phyloP scores from a whole-genome alignment of 2,797 vertebrate genomes.

The Pseudochirops corinnae region DNA sequence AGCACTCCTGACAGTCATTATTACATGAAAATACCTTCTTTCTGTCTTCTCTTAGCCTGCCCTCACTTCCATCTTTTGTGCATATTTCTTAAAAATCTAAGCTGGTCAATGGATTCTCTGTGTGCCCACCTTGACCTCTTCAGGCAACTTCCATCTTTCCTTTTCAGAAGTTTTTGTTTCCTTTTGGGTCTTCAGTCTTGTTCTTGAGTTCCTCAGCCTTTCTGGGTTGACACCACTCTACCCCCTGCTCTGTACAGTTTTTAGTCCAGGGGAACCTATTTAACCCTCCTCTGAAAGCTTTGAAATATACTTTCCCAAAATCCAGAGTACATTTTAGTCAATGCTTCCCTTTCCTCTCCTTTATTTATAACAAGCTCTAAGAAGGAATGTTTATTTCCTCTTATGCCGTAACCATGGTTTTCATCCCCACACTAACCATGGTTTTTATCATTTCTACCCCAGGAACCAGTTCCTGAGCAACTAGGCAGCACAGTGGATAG shows the following conservation, averaged over 20 bases:
- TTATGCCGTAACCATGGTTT: neutral
- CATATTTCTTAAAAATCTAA: neutral
- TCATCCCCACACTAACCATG: neutral
- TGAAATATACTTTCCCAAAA: neutral
- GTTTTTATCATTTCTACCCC: neutral
- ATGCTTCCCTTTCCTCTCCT: neutral
- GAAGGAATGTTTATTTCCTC: neutral
- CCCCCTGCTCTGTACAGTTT: neutral
- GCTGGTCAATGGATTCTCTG: neutral
- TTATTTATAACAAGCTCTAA: neutral
- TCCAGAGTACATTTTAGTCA: neutral
- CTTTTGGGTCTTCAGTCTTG: neutral
- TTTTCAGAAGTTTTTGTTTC: neutral
- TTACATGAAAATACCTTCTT: no score
- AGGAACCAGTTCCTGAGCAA: neutral
- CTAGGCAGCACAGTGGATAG: neutral
- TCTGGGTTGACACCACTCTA: neutral
- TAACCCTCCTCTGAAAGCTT: neutral
- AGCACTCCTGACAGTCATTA: no score
- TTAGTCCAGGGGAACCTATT: neutral
- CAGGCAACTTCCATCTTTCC: neutral
- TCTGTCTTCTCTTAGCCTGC: neutral
- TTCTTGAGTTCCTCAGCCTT: neutral
- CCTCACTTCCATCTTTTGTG: neutral
- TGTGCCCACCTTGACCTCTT: neutral